These are phyloP conservation scores for Ctenoplectra terminalis DNA, from an alignment of 1,140 invertebrate species.

Conservation along the genomic window DNA sequence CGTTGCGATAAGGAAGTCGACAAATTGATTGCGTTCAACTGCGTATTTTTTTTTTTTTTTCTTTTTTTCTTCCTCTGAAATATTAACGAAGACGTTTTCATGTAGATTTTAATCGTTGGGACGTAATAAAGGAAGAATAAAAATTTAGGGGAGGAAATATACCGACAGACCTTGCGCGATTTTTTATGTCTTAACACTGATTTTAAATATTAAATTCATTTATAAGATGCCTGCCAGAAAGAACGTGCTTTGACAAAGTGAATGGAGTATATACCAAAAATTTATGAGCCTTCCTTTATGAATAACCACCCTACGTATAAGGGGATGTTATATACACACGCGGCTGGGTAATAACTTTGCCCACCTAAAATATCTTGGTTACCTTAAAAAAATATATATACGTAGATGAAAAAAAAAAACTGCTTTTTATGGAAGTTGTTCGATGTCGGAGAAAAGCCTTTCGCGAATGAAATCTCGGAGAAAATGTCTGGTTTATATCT, in stretches of 20 bases:
- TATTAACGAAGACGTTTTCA: conserved; percentile 28
- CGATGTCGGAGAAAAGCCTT: background rate
- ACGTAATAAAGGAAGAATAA: background rate
- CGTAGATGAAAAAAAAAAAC: background rate
- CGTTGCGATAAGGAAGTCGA: background rate
- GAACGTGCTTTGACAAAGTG: too few relatives aligned
- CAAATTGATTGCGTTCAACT: conserved; percentile 1
- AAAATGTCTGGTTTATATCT: background rate
- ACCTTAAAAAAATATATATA: background rate
- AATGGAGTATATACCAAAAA: background rate
- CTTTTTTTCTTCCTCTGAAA: background rate
- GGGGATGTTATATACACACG: background rate
- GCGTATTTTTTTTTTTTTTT: background rate
- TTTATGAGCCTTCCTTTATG: background rate
- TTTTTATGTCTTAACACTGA: too few relatives aligned
- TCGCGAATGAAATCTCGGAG: background rate
- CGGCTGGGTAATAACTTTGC: background rate
- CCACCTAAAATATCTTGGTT: background rate
- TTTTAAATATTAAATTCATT: background rate
- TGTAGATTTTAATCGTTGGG: too few relatives aligned
- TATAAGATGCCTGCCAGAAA: background rate
- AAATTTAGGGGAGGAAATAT: background rate
- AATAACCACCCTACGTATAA: background rate
- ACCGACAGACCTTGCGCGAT: too few relatives aligned
- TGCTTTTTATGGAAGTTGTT: background rate